Percentiles rank a stretch among this genome's conserved stretches.
Conservation (phyloP, 1,140 invertebrate species). For the Zaprionus lachaisei region DNA sequence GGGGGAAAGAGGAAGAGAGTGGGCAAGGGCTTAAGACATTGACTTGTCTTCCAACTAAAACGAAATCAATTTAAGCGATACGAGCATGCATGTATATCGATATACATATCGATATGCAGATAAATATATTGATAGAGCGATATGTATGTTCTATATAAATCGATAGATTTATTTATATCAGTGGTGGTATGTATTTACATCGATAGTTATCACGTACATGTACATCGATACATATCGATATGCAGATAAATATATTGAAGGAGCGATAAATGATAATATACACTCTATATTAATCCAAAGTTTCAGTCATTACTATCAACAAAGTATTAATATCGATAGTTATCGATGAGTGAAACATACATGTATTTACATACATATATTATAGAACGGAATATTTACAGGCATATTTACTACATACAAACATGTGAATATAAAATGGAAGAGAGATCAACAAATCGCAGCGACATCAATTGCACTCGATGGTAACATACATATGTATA, state of each 20-base stretch:
- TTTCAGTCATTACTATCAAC: no score
- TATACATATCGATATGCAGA: neutral
- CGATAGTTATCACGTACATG: neutral
- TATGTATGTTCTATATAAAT: no score
- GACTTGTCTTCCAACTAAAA: neutral
- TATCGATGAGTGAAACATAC: neutral
- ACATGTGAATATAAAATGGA: no score
- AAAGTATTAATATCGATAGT: neutral
- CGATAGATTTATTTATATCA: no score
- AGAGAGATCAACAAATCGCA: neutral
- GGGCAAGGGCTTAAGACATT: constrained; percentile 8
- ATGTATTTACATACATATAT: neutral
- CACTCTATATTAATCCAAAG: no score
- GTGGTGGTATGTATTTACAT: neutral
- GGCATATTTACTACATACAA: neutral
- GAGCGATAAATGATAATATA: no score
- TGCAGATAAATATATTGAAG: neutral
- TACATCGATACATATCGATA: neutral
- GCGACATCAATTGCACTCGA: constrained; percentile 9
- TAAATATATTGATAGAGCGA: neutral
- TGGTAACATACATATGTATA: neutral
- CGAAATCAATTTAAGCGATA: neutral
- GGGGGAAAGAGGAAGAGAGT: neutral
- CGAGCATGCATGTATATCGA: neutral
- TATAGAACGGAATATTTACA: no score